phyloP scores from a whole-genome alignment of 2,888 invertebrate genomes.

The Parascotia fuliginaria region DNA sequence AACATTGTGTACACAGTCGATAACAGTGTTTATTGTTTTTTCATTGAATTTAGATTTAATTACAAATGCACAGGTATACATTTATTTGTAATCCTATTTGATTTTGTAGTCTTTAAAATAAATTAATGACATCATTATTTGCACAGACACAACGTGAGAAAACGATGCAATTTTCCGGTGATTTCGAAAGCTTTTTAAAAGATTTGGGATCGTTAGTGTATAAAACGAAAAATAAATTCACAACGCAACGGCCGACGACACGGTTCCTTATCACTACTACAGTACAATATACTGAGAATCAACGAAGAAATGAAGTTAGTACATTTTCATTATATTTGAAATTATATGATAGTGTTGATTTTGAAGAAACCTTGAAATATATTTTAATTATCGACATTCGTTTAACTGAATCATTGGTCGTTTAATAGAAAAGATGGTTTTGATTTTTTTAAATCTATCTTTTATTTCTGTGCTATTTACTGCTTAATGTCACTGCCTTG shows the following conservation, averaged over 20 bases:
- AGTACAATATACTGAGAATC: constrained; percentile 11
- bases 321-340: neutral
- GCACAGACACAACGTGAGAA: constrained; percentile 9
- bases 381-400: too few relatives aligned
- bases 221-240: constrained; percentile 40
- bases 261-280: constrained; percentile 9
- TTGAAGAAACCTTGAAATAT: too few relatives aligned
- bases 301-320: constrained; percentile 44
- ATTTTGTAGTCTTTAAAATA: neutral
- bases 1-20: constrained; percentile 37
- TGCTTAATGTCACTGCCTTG: too few relatives aligned
- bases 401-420: too few relatives aligned
- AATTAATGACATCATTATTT: neutral
- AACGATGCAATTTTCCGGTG: constrained; percentile 36
- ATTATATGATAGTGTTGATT: too few relatives aligned
- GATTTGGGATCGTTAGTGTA: constrained; percentile 54
- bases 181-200: constrained; percentile 55
- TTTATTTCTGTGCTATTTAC: too few relatives aligned
- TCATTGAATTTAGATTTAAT: constrained; percentile 21
- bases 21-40: constrained; percentile 32
- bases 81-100: neutral
- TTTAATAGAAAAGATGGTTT: too few relatives aligned
- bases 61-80: constrained; percentile 37
- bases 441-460: too few relatives aligned
- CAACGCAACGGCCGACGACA: constrained; percentile 1